Evolutionary conservation across 2,888 invertebrate species (phyloP).

Genomic region (Ophioninae sp.): DNA sequence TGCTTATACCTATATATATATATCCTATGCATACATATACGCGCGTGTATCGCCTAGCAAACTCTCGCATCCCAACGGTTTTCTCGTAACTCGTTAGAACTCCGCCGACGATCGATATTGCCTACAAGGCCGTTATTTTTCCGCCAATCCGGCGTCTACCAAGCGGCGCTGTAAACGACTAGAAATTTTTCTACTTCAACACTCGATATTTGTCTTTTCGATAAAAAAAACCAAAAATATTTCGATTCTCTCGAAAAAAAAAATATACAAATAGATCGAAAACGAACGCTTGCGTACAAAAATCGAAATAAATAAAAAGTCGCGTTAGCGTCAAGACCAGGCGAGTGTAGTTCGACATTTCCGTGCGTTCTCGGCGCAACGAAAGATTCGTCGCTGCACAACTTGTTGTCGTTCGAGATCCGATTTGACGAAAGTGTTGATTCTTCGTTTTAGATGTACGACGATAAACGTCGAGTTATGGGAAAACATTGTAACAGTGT

Average conservation of each 20-base stretch:
- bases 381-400: no score
- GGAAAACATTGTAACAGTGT: no score
- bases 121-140: constrained; percentile 4
- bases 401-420: no score
- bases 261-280: no score
- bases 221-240: neutral
- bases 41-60: neutral
- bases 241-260: neutral
- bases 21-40: neutral
- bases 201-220: neutral
- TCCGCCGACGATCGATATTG: constrained; percentile 21
- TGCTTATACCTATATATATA: neutral
- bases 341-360: no score
- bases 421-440: no score
- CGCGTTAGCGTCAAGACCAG: no score
- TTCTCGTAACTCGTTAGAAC: constrained; percentile 9
- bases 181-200: neutral
- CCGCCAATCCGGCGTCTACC: neutral
- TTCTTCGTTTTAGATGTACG: no score
- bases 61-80: constrained; percentile 3
- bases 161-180: neutral
- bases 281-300: no score
- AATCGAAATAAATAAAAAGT: no score
- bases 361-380: no score
- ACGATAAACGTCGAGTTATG: no score